phyloP scores from a whole-genome alignment of 2,888 invertebrate species.

The Chrysolina oricalcia region DNA sequence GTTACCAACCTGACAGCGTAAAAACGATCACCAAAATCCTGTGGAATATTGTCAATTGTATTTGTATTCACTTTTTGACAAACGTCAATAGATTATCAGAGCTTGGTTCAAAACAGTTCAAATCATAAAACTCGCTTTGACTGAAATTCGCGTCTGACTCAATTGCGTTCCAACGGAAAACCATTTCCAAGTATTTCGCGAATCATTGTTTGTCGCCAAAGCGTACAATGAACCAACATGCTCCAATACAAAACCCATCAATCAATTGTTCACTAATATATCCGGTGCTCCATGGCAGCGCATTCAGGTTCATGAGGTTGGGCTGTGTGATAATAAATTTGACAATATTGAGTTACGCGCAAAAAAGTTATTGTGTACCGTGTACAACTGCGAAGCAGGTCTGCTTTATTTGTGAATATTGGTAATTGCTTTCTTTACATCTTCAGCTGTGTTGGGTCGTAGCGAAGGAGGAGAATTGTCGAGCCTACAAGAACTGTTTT shows the following conservation, averaged over 20 bases:
- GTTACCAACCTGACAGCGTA: too few relatives aligned
- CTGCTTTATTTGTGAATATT: neutral
- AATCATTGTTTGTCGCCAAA: neutral
- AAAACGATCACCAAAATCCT: too few relatives aligned
- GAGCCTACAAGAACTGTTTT: too few relatives aligned
- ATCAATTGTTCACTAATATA: constrained; percentile 13
- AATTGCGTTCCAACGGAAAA: neutral
- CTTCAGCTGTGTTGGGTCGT: too few relatives aligned
- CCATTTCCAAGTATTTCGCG: neutral
- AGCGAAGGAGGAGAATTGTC: too few relatives aligned
- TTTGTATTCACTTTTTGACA: too few relatives aligned
- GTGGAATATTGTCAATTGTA: too few relatives aligned
- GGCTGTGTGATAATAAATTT: neutral
- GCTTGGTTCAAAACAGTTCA: too few relatives aligned
- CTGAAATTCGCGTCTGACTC: neutral
- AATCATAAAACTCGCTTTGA: too few relatives aligned
- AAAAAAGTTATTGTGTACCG: neutral
- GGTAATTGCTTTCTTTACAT: too few relatives aligned
- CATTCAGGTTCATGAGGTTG: neutral
- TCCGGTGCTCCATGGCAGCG: neutral
- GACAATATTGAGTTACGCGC: neutral
- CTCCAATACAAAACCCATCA: neutral
- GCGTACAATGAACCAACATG: neutral
- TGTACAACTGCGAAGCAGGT: neutral
- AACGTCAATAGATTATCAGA: too few relatives aligned